Evolutionary conservation across 1,140 invertebrate genomes (phyloP).

Genomic region (Stenopsyche tienmushanensis): DNA sequence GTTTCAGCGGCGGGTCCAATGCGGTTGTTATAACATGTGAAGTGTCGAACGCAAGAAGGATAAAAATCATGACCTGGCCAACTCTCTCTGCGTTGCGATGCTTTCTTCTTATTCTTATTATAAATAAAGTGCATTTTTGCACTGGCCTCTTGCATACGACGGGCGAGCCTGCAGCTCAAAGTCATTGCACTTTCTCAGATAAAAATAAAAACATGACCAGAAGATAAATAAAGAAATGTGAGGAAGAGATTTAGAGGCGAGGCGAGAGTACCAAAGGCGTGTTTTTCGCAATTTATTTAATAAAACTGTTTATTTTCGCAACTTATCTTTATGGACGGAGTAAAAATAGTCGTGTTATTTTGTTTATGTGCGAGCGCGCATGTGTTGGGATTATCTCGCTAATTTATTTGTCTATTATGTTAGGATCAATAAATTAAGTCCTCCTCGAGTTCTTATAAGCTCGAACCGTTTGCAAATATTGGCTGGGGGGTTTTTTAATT

Average conservation of each 20-base stretch:
- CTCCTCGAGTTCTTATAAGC: too few species aligned
- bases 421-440: too few species aligned
- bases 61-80: constrained; percentile 29
- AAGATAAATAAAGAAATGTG: constrained; percentile 31
- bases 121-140: constrained; percentile 27
- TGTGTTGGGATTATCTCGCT: too few species aligned
- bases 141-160: constrained; percentile 15
- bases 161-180: constrained; percentile 15
- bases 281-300: neutral
- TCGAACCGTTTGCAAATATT: too few species aligned
- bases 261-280: neutral
- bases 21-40: neutral
- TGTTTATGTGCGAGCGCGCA: too few species aligned
- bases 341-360: too few species aligned
- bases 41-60: constrained; percentile 2
- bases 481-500: too few species aligned
- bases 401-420: too few species aligned
- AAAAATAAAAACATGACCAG: constrained; percentile 33
- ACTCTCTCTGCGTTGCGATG: constrained; percentile 24
- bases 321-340: too few species aligned
- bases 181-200: constrained; percentile 30
- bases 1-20: too few species aligned
- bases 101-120: constrained; percentile 22
- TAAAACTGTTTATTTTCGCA: neutral
- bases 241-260: constrained; percentile 29